Evolutionary conservation across 1,140 invertebrate genomes (phyloP).

Genomic region (Drosophila elegans): DNA sequence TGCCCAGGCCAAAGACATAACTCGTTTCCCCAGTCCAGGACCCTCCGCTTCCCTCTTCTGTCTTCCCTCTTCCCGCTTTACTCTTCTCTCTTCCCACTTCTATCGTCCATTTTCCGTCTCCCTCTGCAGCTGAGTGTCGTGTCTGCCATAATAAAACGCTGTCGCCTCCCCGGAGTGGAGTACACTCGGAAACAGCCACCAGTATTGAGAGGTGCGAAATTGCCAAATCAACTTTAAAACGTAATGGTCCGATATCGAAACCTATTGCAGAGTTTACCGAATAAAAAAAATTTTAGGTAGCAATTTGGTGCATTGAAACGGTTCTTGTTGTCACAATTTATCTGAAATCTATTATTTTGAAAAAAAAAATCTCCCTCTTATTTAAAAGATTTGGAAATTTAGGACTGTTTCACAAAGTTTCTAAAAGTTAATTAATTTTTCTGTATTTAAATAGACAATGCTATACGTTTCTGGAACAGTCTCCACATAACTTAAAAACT

Average conservation of each 20-base stretch:
- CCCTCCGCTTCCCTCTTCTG: background rate
- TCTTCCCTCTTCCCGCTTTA: background rate
- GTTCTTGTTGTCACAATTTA: no score
- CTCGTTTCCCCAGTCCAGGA: slow-evolving; percentile 50
- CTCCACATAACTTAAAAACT: no score
- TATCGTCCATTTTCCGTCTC: slow-evolving; percentile 17
- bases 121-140: slow-evolving; percentile 55
- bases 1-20: slow-evolving; percentile 66
- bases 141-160: slow-evolving; percentile 74
- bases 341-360: no score
- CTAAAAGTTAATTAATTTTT: no score
- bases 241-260: background rate
- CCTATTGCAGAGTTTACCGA: background rate
- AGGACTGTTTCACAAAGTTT: no score
- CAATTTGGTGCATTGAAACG: no score
- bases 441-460: no score
- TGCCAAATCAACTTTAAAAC: no score
- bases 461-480: no score
- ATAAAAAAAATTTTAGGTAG: no score
- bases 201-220: background rate
- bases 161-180: slow-evolving; percentile 49
- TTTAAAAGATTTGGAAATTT: no score
- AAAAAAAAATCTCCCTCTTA: no score
- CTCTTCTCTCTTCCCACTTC: background rate
- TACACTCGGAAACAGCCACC: slow-evolving; percentile 8